Conservation (phyloP, 1,140 invertebrate genomes). For the Tribolium castaneum region DNA sequence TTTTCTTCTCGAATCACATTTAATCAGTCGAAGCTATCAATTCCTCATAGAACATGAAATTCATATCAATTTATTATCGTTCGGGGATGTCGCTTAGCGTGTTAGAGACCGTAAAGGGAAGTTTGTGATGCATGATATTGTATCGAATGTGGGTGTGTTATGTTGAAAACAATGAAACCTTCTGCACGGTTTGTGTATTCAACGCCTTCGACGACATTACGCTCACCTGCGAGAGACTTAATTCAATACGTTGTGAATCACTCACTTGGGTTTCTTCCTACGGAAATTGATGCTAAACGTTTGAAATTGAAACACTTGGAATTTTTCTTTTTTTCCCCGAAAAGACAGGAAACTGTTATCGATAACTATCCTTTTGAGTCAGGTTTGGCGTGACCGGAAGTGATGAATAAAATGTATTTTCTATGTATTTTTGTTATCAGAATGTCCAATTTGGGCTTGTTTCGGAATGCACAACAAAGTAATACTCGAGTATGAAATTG, state of each 20-base stretch:
- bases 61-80: slow-evolving; percentile 14
- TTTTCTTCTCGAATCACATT: background rate
- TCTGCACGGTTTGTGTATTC: background rate
- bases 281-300: background rate
- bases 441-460: background rate
- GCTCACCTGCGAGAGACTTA: background rate
- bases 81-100: background rate
- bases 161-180: background rate
- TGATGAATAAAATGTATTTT: slow-evolving; percentile 3
- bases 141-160: slow-evolving; percentile 19
- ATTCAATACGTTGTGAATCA: background rate
- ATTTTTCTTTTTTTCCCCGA: background rate
- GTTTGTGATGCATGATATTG: slow-evolving; percentile 26
- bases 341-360: background rate
- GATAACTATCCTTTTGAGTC: background rate
- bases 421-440: slow-evolving; percentile 15
- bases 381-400: slow-evolving; percentile 16
- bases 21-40: background rate
- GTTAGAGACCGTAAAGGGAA: slow-evolving; percentile 10
- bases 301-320: background rate
- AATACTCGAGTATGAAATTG: background rate
- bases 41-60: background rate
- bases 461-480: background rate
- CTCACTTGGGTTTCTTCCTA: background rate
- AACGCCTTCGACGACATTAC: background rate